A percentile compares a stretch with the other conserved stretches of the same genome.
These are phyloP conservation scores for Orthonyx spaldingii DNA, from an alignment of 2,113 vertebrate genomes.

Conservation along the genomic window DNA sequence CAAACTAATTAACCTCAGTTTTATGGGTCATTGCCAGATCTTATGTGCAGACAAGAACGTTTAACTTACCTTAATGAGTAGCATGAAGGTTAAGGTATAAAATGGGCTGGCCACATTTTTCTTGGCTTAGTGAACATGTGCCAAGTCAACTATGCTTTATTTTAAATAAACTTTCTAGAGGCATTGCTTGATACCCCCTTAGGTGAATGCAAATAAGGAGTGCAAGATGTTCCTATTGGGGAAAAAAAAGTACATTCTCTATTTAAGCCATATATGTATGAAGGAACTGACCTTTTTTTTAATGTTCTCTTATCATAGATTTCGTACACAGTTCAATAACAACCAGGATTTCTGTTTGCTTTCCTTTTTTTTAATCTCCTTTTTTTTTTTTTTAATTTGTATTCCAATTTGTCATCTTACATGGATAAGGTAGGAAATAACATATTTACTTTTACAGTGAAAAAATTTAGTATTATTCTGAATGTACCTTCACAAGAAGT, in stretches of 20 bases:
- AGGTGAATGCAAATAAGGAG: neutral
- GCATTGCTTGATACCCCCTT: neutral
- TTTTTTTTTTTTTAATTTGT: neutral
- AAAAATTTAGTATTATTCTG: neutral
- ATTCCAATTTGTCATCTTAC: neutral
- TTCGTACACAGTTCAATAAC: neutral
- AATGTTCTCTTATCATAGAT: neutral
- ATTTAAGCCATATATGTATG: neutral
- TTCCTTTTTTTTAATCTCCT: neutral
- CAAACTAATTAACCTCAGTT: slow-evolving; percentile 21
- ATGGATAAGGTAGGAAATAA: neutral
- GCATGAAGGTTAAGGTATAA: neutral
- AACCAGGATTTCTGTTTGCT: neutral
- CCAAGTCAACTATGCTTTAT: neutral
- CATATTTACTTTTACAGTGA: neutral
- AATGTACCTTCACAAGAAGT: neutral
- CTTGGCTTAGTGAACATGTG: neutral
- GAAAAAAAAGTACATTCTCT: neutral
- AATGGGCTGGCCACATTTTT: neutral
- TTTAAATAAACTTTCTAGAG: neutral
- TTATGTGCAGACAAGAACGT: neutral
- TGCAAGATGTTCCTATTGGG: neutral
- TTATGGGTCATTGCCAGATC: slow-evolving; percentile 20
- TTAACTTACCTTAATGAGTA: slow-evolving; percentile 13
- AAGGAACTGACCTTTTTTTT: neutral